These are phyloP conservation scores for Nannoperca obscura DNA, from an alignment of 2,797 vertebrate species.

Conservation along the genomic window DNA sequence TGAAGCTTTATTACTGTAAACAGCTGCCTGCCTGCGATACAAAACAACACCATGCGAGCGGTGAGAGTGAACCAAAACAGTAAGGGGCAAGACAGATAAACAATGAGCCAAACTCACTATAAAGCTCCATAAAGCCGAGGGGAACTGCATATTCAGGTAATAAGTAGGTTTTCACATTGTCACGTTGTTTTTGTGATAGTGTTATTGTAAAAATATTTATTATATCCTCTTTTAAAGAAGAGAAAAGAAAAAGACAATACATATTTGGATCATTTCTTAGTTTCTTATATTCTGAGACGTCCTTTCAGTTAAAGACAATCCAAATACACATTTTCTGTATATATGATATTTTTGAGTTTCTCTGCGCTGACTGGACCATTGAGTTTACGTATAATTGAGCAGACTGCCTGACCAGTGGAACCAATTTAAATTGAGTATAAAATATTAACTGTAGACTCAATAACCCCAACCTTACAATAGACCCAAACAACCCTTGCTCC, in stretches of 20 bases:
- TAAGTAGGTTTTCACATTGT: too few relatives aligned
- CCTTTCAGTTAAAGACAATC: not conserved
- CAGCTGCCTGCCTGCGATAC: too few relatives aligned
- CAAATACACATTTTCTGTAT: not conserved
- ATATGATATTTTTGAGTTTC: not conserved
- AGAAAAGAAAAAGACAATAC: not conserved
- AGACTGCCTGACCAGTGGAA: not conserved
- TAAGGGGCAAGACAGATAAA: too few relatives aligned
- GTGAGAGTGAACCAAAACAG: not conserved
- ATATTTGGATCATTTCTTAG: not conserved
- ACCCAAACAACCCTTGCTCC: not conserved
- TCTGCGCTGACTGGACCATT: not conserved
- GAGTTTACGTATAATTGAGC: too few relatives aligned
- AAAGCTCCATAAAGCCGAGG: too few relatives aligned
- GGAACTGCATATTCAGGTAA: not conserved
- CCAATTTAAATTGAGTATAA: constrained; percentile 16
- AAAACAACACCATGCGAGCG: not conserved
- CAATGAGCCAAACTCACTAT: too few relatives aligned
- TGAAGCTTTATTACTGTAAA: too few relatives aligned
- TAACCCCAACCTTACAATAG: constrained; percentile 6
- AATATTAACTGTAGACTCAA: not conserved
- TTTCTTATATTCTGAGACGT: not conserved
- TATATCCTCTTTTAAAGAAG: not conserved
- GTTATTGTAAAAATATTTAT: not conserved
- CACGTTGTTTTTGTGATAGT: too few relatives aligned